Evolutionary conservation across 2,113 vertebrate genomes (phyloP), one percentile per base, ranked within the genome.

Genomic region (Chroicocephalus ridibundus): DNA sequence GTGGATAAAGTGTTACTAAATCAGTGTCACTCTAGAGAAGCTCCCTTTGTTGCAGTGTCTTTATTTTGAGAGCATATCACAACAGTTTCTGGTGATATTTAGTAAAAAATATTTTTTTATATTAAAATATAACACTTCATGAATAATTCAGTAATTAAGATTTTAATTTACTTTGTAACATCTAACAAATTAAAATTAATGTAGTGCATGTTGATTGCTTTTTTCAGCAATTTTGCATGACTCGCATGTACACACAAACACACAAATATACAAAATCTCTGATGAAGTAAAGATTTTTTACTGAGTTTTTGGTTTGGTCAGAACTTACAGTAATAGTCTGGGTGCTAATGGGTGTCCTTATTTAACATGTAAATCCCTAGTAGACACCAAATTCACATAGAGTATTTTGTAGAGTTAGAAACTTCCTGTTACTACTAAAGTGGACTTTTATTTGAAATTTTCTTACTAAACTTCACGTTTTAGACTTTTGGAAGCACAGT

Each of bases 201-300:
- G 91, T 82, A 64, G n/a, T 52, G 93, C 91, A 96, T 83, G 91
- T 85, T 94, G 29, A 69, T 13, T 84, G 12, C 89, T 82, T 82
- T 76, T 88, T 72, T 86, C 69, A 84, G 46, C 38, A 72, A 4
- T 96, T 96, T 92, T 96, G 82, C 94, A 91, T 95, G 91, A 83
- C 25, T 93, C 24, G 58, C 61, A 72, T 0, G 18, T 85, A 11
- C 6, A 25, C 25, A 25, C 31, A 25, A n/a, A 40, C 7, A 85
- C 24, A 49, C 46, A 47, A 13, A 36, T 65, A n/a, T 14, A 26
- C 12, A 55, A 62, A 46, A 58, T 24, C 38, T 80, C 86, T 64
- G 55, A 83, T 68, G 60, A 88, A 77, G 34, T 44, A 72, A 77
- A 61, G 54, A 72, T 36, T 91, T 40, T 86, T 87, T 70, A n/a